Evolutionary conservation across 2,797 vertebrate genomes (phyloP).

Genomic region (Sternarchorhynchus goeldii): DNA sequence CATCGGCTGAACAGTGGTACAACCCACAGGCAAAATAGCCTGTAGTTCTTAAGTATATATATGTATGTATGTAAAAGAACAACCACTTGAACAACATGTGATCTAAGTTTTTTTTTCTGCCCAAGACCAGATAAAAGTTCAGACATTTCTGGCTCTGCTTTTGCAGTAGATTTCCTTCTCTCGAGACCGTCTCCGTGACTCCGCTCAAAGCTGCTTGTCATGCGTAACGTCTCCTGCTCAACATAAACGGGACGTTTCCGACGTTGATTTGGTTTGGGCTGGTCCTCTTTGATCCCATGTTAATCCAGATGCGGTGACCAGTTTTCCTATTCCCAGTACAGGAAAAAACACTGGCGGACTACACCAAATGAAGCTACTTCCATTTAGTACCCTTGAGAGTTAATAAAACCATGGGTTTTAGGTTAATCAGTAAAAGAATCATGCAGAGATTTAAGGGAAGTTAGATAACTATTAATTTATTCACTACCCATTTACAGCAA

Average conservation of each 20-base stretch:
- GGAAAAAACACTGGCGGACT: constrained; percentile 41
- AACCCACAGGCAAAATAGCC: neutral
- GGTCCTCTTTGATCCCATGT: constrained; percentile 49
- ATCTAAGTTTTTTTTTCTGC: neutral
- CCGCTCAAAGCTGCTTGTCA: constrained; percentile 4
- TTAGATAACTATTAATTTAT: constrained; percentile 8
- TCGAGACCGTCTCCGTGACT: constrained; percentile 4
- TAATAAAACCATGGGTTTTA: constrained; percentile 13
- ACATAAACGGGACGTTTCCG: constrained; percentile 31
- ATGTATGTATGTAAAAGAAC: neutral
- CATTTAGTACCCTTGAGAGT: constrained; percentile 19
- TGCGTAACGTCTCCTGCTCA: constrained; percentile 33
- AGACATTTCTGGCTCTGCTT: neutral
- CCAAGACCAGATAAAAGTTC: neutral
- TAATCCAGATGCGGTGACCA: constrained; percentile 44
- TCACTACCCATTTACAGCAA: constrained; percentile 3
- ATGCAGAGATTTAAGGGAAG: neutral
- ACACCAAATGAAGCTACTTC: constrained; percentile 22
- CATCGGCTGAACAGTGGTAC: constrained; percentile 10
- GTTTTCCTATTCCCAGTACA: constrained; percentile 44
- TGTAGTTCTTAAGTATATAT: neutral
- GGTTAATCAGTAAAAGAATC: constrained; percentile 17
- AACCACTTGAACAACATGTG: neutral
- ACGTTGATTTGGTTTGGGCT: constrained; percentile 35
- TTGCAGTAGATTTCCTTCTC: neutral